These are phyloP conservation scores for Ailurus styani DNA, from an alignment of 2,113 vertebrate species.

Conservation along the genomic window DNA sequence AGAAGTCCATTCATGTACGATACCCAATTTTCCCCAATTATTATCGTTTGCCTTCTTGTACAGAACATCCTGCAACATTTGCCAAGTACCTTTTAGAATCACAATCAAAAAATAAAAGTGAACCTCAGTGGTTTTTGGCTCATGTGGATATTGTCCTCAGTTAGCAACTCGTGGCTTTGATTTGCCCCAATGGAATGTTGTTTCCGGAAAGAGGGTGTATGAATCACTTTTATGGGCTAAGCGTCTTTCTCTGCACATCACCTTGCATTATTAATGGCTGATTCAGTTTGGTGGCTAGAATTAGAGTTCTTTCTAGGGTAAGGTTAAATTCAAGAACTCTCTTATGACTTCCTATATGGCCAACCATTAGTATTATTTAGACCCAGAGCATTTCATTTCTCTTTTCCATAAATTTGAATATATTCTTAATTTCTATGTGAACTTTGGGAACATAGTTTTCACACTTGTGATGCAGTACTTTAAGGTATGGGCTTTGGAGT, in stretches of 20 bases:
- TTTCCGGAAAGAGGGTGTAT: constrained; percentile 55
- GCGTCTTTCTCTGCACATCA: constrained; percentile 55
- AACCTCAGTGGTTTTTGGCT: constrained; percentile 41
- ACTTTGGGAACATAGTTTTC: neutral
- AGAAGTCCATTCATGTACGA: constrained; percentile 18
- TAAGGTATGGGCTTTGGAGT: neutral
- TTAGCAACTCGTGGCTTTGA: neutral
- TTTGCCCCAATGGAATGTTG: constrained; percentile 44
- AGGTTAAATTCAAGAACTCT: constrained; percentile 55
- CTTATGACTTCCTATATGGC: constrained; percentile 55
- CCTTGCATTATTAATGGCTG: constrained; percentile 67
- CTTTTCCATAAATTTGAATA: neutral
- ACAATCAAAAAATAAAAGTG: constrained; percentile 27
- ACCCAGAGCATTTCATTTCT: constrained; percentile 31
- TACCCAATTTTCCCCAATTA: constrained; percentile 39
- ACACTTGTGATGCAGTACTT: neutral
- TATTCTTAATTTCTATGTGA: neutral
- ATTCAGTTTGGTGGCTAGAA: constrained; percentile 61
- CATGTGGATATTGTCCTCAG: neutral
- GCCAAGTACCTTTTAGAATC: constrained; percentile 58
- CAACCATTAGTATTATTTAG: constrained; percentile 53
- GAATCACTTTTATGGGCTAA: constrained; percentile 62
- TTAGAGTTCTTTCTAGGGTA: constrained; percentile 58
- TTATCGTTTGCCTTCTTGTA: constrained; percentile 30
- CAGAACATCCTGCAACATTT: constrained; percentile 56